Evolutionary conservation across 2,888 invertebrate genomes (phyloP), one percentile per base, ranked within the genome.

Genomic region (Lottia gigantea): DNA sequence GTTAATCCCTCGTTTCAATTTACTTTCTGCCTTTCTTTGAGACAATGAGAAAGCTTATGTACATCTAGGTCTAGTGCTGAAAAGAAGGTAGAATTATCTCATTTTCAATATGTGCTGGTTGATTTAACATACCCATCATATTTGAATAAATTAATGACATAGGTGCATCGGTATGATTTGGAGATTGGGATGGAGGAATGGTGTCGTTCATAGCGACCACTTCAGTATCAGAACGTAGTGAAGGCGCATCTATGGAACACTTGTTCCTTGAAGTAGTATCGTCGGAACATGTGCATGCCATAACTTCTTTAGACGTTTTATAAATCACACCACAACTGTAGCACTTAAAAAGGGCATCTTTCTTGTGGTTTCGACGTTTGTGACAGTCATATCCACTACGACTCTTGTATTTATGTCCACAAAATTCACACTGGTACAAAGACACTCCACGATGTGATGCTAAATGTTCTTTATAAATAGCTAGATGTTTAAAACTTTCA

Each of bases 321-420:
- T 19, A 55, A 23, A 55, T 23, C 19, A 55, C 55, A 55, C 23
- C 55, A 55, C 55, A 55, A 55, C 55, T 23, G 55, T 55, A 55
- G 14, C 55, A 55, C 55, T 55, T 55, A 55, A 12, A 55, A 2
- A 23, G 11, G 19, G 23, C 12, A 55, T 55, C 55, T 23, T 55
- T 11, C 23, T 55, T 55, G 23, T 55, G 55, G 6, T 23, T 19
- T 12, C 23, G 19, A 23, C 55, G 11, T 55, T 55, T 55, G 23
- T 55, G 55, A 23, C 55, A 12, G 55, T 55, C 55, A 23, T 55
- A 55, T 55, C 55, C 55, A 55, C 55, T 55, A 55, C 55, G 55
- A 55, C 55, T 55, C 55, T 55, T 55, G 23, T 55, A 55, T 55
- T 55, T 55, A 55, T 55, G 55, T 23, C 55, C 55, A 55, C 55